phyloP scores from a whole-genome alignment of 2,888 invertebrate species.

The Drosophila nr. perissopoda region DNA sequence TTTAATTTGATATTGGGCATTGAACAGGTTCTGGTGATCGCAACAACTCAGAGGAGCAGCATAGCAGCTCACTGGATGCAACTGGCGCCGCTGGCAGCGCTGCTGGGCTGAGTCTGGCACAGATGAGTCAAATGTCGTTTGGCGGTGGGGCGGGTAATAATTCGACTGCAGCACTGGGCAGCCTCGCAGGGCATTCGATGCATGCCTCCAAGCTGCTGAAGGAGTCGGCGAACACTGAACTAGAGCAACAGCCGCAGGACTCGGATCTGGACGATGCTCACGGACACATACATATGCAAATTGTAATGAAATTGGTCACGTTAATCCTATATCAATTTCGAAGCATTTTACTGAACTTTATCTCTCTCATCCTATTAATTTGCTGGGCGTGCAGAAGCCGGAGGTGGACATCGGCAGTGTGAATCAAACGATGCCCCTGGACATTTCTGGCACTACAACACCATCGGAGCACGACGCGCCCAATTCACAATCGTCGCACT shows the following conservation, averaged over 20 bases:
- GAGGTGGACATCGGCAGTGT: slow-evolving; percentile 85
- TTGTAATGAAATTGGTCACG: slow-evolving; percentile 83
- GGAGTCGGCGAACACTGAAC: slow-evolving; percentile 85
- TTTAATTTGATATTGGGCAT: not conserved
- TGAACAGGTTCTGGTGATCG: slow-evolving; percentile 86
- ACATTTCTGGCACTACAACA: slow-evolving; percentile 85
- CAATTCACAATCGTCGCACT: slow-evolving; percentile 85
- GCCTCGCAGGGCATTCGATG: slow-evolving; percentile 82
- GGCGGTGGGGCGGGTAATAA: slow-evolving; percentile 82
- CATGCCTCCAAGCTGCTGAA: slow-evolving; percentile 84
- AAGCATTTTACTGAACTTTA: slow-evolving; percentile 46
- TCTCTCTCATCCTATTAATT: slow-evolving; percentile 16
- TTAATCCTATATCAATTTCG: slow-evolving; percentile 43
- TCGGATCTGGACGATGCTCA: slow-evolving; percentile 86
- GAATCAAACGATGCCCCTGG: slow-evolving; percentile 85
- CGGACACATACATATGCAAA: slow-evolving; percentile 86
- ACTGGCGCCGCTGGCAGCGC: slow-evolving; percentile 78
- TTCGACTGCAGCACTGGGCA: slow-evolving; percentile 72
- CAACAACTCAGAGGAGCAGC: slow-evolving; percentile 85
- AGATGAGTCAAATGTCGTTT: slow-evolving; percentile 86
- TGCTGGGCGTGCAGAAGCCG: slow-evolving; percentile 80
- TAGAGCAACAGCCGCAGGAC: slow-evolving; percentile 86
- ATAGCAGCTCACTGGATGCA: slow-evolving; percentile 83
- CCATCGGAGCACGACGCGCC: slow-evolving; percentile 85
- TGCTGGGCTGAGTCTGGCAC: slow-evolving; percentile 84